A percentile compares a stretch with the other conserved stretches of the same genome.
Evolutionary conservation across 2,888 invertebrate genomes (phyloP).

Genomic region (Peribatodes rhomboidaria): DNA sequence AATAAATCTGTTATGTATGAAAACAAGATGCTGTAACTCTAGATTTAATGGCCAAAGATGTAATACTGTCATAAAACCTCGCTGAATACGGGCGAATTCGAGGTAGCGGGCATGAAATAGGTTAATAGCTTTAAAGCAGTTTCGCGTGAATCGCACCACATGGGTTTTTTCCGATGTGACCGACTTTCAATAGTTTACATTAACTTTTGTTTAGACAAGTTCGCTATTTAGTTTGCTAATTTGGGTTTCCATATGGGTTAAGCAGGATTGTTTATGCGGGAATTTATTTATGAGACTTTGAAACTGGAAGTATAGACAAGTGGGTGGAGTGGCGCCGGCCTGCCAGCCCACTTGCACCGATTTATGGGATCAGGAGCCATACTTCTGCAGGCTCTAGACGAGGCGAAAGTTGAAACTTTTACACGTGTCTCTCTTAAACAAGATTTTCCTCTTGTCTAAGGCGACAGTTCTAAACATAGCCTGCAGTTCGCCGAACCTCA

Average conservation of each 20-base stretch:
- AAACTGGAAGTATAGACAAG: constrained; percentile 47
- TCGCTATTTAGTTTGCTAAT: constrained; percentile 34
- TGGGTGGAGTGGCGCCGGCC: constrained; percentile 74
- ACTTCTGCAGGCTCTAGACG: constrained; percentile 36
- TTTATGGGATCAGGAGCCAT: constrained; percentile 63
- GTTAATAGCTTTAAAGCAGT: constrained; percentile 15
- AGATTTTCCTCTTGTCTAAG: constrained; percentile 53
- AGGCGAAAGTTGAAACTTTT: constrained; percentile 58
- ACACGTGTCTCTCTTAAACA: constrained; percentile 52
- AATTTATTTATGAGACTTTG: constrained; percentile 25
- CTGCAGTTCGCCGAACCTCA: neutral
- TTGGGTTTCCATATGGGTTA: constrained; percentile 30
- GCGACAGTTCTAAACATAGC: constrained; percentile 6
- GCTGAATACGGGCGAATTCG: constrained; percentile 12
- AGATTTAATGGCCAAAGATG: constrained; percentile 16
- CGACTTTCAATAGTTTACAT: constrained; percentile 39
- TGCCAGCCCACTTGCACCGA: constrained; percentile 71
- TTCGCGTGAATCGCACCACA: constrained; percentile 35
- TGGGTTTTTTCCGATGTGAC: constrained; percentile 35
- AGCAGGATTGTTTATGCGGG: constrained; percentile 28
- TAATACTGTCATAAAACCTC: constrained; percentile 15
- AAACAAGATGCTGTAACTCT: constrained; percentile 14
- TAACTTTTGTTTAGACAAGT: constrained; percentile 32
- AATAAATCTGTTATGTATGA: constrained; percentile 7
- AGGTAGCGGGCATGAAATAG: constrained; percentile 35